phyloP scores from a whole-genome alignment of 1,140 invertebrate genomes.

The Megalopta genalis region DNA sequence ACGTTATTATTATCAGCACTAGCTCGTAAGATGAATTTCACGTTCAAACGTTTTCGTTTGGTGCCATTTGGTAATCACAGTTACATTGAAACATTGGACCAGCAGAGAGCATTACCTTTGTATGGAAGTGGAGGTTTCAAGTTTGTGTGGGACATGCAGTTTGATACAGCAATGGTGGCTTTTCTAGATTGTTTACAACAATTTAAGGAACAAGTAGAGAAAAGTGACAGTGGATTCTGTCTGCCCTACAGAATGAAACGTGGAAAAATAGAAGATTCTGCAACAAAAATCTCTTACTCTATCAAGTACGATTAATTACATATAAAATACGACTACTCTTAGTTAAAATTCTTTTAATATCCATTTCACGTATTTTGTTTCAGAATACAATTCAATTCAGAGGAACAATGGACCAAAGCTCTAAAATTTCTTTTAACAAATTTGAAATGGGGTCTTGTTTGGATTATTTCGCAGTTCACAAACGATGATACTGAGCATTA shows the following conservation, averaged over 20 bases:
- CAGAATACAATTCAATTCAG: slow-evolving; percentile 98
- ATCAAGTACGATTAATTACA: slow-evolving; percentile 85
- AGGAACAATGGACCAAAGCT: slow-evolving; percentile 99
- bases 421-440: slow-evolving; percentile 99
- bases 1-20: slow-evolving; percentile 94
- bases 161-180: slow-evolving; percentile 98
- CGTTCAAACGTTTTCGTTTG: slow-evolving; percentile 91
- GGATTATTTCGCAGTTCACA: slow-evolving; percentile 94
- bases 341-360: slow-evolving; percentile 4
- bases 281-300: slow-evolving; percentile 91
- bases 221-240: slow-evolving; percentile 91
- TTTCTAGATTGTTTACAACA: slow-evolving; percentile 98
- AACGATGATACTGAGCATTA: slow-evolving; percentile 80
- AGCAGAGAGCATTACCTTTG: slow-evolving; percentile 92
- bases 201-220: slow-evolving; percentile 88
- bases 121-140: slow-evolving; percentile 97
- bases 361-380: slow-evolving; percentile 66
- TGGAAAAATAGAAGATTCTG: slow-evolving; percentile 94
- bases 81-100: slow-evolving; percentile 93
- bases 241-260: slow-evolving; percentile 95
- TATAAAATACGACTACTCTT: not conserved
- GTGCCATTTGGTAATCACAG: slow-evolving; percentile 99
- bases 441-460: slow-evolving; percentile 98
- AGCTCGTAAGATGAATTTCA: slow-evolving; percentile 94
- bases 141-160: slow-evolving; percentile 98